Percentiles rank a stretch among this genome's conserved stretches.
Conservation (phyloP, 37 sponge, comb jelly and placozoan species). For the Ianthella basta region DNA sequence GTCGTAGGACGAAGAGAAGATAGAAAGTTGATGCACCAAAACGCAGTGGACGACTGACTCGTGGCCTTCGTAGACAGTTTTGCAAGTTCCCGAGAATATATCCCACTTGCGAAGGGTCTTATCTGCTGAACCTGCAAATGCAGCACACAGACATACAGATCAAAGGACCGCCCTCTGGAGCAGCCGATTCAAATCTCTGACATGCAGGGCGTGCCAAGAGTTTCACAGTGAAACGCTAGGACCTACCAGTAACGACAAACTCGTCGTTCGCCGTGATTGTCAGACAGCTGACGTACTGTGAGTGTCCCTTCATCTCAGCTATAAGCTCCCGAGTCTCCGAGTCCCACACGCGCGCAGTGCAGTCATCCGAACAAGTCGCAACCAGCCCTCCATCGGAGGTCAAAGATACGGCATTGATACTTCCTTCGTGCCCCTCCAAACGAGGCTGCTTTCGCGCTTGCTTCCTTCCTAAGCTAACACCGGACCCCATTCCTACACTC, state of each 20-base stretch:
- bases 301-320: constrained; percentile 55
- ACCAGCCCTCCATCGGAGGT: constrained; percentile 36
- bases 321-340: constrained; percentile 25
- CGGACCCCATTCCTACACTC: constrained; percentile 12
- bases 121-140: constrained; percentile 49
- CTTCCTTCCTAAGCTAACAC: neutral
- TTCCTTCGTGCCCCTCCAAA: constrained; percentile 59
- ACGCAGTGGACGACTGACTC: constrained; percentile 36
- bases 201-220: too few species aligned
- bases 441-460: neutral
- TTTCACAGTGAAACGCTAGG: neutral
- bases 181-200: too few species aligned
- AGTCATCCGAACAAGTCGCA: constrained; percentile 54
- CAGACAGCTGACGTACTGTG: constrained; percentile 59
- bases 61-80: constrained; percentile 40
- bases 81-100: constrained; percentile 41
- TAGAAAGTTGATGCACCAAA: constrained; percentile 23
- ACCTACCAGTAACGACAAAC: constrained; percentile 44
- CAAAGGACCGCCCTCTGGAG: too few species aligned
- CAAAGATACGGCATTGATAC: constrained; percentile 54
- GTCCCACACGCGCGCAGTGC: constrained; percentile 66
- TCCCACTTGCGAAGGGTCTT: constrained; percentile 53
- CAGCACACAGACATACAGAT: neutral
- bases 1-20: constrained; percentile 59
- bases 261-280: constrained; percentile 42